These are phyloP conservation scores for Drymonia ruficornis DNA, from an alignment of 2,888 invertebrate species.

Conservation along the genomic window DNA sequence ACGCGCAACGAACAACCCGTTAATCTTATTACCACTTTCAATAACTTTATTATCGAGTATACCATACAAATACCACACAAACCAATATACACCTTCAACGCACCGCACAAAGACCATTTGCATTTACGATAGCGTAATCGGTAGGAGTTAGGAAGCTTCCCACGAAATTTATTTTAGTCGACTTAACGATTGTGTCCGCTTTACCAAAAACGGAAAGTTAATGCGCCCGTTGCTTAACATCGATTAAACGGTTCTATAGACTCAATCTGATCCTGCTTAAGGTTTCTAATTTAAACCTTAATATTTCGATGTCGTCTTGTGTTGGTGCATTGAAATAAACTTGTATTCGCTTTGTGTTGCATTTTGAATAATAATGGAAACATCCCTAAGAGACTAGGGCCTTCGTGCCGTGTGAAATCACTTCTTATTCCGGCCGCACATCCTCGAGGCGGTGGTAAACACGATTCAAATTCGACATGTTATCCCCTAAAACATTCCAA, in stretches of 20 bases:
- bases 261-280: constrained; percentile 48
- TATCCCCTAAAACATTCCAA: constrained; percentile 71
- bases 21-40: constrained; percentile 84
- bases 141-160: constrained; percentile 70
- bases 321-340: constrained; percentile 40
- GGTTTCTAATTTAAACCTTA: constrained; percentile 46
- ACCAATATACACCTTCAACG: constrained; percentile 66
- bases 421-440: constrained; percentile 64
- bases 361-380: constrained; percentile 55
- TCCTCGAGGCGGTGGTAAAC: constrained; percentile 59
- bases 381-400: constrained; percentile 29
- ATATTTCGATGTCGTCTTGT: constrained; percentile 23
- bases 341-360: constrained; percentile 41
- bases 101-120: constrained; percentile 58
- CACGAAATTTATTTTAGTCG: constrained; percentile 79
- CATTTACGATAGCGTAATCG: constrained; percentile 44
- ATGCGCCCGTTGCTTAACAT: constrained; percentile 62
- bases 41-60: constrained; percentile 80
- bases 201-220: constrained; percentile 71
- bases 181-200: constrained; percentile 74
- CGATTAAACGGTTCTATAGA: constrained; percentile 63
- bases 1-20: constrained; percentile 75
- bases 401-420: constrained; percentile 66
- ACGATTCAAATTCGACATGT: constrained; percentile 75
- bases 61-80: constrained; percentile 51